Conservation (phyloP, 2,888 invertebrate species). For the Vesta saturnalis region DNA sequence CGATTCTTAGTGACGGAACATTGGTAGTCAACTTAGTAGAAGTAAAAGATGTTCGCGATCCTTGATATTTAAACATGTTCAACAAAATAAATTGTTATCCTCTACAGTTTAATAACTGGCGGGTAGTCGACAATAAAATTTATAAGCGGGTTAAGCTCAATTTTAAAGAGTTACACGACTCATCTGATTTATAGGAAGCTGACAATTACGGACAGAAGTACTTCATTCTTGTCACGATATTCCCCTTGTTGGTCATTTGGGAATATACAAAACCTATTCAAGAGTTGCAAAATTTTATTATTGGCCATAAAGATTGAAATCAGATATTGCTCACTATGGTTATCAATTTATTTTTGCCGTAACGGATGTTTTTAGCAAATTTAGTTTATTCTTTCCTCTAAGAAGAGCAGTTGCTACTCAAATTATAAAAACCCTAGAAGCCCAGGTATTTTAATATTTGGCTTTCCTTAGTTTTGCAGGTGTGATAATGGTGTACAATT, state of each 20-base stretch:
- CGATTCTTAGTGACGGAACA: no score
- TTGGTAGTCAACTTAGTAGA: conserved; percentile 1
- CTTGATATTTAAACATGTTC: conserved; percentile 39
- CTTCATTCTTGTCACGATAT: conserved; percentile 35
- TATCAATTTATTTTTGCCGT: conserved; percentile 31
- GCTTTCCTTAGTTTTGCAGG: conserved; percentile 26
- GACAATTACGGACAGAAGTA: conserved; percentile 34
- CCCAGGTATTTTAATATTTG: conserved; percentile 33
- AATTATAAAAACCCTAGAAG: conserved; percentile 25
- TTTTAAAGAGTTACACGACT: conserved; percentile 20
- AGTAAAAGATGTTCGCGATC: not conserved
- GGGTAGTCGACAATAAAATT: conserved; percentile 27
- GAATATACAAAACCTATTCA: conserved; percentile 40
- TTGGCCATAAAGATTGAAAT: conserved; percentile 43
- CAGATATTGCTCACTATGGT: conserved; percentile 32
- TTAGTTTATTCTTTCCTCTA: conserved; percentile 24
- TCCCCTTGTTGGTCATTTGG: conserved; percentile 41
- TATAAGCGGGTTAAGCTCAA: conserved; percentile 34
- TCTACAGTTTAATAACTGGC: conserved; percentile 38
- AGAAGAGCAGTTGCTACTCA: conserved; percentile 18
- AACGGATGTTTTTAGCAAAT: conserved; percentile 22
- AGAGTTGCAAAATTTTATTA: conserved; percentile 35
- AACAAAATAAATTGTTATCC: conserved; percentile 12
- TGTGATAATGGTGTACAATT: conserved; percentile 39
- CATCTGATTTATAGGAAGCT: conserved; percentile 34